phyloP scores from a whole-genome alignment of 2,797 vertebrate species.

The Cyclura pinguis region DNA sequence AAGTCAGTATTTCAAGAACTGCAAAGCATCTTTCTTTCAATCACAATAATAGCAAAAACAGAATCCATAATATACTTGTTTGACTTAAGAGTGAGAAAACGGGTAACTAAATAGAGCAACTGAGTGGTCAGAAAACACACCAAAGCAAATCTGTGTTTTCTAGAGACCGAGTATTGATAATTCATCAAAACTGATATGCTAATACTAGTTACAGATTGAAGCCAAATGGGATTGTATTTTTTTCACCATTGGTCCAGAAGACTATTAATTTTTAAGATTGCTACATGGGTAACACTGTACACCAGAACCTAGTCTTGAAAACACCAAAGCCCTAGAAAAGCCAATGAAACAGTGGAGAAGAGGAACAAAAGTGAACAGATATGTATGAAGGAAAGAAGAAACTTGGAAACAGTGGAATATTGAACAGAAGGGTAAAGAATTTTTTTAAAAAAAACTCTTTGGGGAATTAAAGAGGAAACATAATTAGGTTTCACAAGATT shows the following conservation, averaged over 20 bases:
- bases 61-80: constrained; percentile 34
- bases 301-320: constrained; percentile 36
- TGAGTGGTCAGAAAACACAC: neutral
- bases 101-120: constrained; percentile 56
- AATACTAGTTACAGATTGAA: constrained; percentile 6
- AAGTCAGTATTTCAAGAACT: too few species aligned
- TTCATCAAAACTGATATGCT: constrained; percentile 38
- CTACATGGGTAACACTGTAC: constrained; percentile 21
- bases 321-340: constrained; percentile 35
- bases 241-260: constrained; percentile 50
- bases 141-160: neutral
- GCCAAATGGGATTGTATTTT: constrained; percentile 41
- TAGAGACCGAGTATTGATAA: constrained; percentile 46
- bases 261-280: constrained; percentile 47
- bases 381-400: constrained; percentile 19
- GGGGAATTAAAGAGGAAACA: neutral
- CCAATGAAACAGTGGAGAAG: neutral
- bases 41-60: constrained; percentile 31
- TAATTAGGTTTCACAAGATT: neutral
- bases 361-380: neutral
- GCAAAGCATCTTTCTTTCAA: neutral
- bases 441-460: neutral
- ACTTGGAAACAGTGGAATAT: constrained; percentile 30
- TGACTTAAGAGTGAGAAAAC: constrained; percentile 48
- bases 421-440: neutral